phyloP scores from a whole-genome alignment of 1,140 invertebrate species.

The Aradophagus sp. region DNA sequence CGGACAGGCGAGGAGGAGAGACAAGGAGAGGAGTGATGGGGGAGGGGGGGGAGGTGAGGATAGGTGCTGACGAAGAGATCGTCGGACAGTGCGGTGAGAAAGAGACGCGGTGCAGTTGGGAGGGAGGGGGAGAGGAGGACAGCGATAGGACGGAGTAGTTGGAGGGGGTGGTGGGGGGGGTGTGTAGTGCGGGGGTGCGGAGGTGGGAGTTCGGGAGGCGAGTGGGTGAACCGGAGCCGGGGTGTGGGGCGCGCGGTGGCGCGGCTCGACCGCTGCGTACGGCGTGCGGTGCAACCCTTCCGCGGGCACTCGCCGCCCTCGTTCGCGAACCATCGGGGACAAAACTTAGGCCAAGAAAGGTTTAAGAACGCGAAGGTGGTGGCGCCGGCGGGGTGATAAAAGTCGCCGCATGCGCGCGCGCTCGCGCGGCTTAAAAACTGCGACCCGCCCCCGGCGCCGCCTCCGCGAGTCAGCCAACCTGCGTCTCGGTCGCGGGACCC shows the following conservation, averaged over 20 bases:
- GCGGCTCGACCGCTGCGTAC: conserved; percentile 55
- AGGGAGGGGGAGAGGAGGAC: no score
- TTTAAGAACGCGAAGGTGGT: conserved; percentile 71
- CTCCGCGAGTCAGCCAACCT: conserved; percentile 61
- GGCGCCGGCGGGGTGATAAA: conserved; percentile 69
- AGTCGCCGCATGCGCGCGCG: conserved; percentile 73
- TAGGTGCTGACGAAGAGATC: no score
- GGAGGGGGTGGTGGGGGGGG: no score
- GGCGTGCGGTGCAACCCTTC: conserved; percentile 63
- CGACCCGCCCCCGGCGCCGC: conserved; percentile 71
- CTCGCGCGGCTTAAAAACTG: conserved; percentile 68
- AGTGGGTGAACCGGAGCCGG: no score
- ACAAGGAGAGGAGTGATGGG: no score
- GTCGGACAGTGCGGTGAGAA: no score
- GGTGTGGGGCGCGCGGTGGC: conserved; percentile 23
- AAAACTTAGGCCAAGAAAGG: conserved; percentile 74
- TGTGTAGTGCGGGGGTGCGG: no score
- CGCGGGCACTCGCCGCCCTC: conserved; percentile 37
- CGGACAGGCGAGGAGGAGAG: no score
- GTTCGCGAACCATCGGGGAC: conserved; percentile 62
- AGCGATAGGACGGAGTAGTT: no score
- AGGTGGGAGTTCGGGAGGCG: no score
- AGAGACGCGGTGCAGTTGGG: no score
- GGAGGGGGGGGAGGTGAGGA: no score
- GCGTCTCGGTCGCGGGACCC: conserved; percentile 51